phyloP scores from a whole-genome alignment of 2,113 vertebrate species.

The Cariama cristata region DNA sequence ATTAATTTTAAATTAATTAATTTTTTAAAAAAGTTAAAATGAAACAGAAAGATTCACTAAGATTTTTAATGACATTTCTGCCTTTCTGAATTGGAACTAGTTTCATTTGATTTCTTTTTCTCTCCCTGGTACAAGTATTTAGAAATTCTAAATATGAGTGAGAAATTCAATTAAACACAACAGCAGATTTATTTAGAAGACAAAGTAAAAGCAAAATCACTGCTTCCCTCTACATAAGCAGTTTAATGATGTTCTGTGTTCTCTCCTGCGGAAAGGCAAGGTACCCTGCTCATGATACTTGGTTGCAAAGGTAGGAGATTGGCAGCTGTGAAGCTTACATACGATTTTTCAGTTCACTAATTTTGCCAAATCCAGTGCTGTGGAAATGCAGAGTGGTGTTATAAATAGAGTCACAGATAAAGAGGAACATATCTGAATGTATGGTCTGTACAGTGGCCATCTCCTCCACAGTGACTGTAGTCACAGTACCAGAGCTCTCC shows the following conservation, averaged over 20 bases:
- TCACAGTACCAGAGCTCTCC: background rate
- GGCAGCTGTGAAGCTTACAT: background rate
- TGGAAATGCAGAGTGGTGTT: background rate
- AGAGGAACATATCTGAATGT: background rate
- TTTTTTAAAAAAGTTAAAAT: background rate
- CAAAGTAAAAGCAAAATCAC: background rate
- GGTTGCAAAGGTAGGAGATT: background rate
- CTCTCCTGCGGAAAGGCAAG: background rate
- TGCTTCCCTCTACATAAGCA: background rate
- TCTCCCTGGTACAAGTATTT: background rate
- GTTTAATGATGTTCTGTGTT: background rate
- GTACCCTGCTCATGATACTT: background rate
- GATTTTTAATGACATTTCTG: background rate
- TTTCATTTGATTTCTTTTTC: background rate
- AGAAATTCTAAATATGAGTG: background rate
- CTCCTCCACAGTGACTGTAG: background rate
- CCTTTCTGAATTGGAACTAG: background rate
- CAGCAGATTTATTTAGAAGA: background rate
- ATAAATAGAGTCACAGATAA: background rate
- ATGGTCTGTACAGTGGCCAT: background rate
- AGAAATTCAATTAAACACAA: background rate
- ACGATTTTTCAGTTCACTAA: background rate
- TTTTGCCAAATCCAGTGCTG: background rate
- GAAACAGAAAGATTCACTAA: accelerated
- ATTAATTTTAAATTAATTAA: background rate